Conservation (phyloP, 1,140 invertebrate species). For the Papilio glaucus region DNA sequence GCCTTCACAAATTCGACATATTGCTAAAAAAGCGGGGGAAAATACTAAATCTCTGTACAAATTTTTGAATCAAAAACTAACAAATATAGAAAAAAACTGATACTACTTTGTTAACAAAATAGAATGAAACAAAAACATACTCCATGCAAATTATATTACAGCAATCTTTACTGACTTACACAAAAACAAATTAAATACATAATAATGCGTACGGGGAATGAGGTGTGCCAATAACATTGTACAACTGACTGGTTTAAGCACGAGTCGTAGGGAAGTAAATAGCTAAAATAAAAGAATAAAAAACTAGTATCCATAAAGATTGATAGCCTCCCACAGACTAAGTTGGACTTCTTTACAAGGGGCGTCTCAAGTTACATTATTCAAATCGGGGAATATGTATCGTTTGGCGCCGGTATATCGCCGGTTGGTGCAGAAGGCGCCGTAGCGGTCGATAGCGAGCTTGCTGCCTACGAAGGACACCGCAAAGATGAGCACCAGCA, state of each 20-base stretch:
- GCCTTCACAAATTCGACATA: too few relatives aligned
- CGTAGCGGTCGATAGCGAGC: slow-evolving; percentile 63
- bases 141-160: background rate
- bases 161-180: background rate
- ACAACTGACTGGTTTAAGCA: too few relatives aligned
- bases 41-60: too few relatives aligned
- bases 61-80: too few relatives aligned
- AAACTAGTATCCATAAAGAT: background rate
- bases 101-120: background rate
- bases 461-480: slow-evolving; percentile 61
- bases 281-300: background rate
- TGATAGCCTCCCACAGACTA: background rate
- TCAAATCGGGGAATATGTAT: slow-evolving; percentile 54
- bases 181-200: too few relatives aligned
- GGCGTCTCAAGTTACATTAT: slow-evolving; percentile 31
- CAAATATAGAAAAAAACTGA: too few relatives aligned
- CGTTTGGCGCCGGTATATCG: slow-evolving; percentile 41
- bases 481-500: slow-evolving; percentile 59
- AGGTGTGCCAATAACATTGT: too few relatives aligned
- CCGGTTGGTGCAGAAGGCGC: slow-evolving; percentile 43
- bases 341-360: background rate
- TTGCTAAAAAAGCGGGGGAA: too few relatives aligned
- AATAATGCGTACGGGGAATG: too few relatives aligned
- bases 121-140: background rate
- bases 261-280: background rate